Conservation (phyloP, 1,140 invertebrate genomes). For the Aradophagus sp. region DNA sequence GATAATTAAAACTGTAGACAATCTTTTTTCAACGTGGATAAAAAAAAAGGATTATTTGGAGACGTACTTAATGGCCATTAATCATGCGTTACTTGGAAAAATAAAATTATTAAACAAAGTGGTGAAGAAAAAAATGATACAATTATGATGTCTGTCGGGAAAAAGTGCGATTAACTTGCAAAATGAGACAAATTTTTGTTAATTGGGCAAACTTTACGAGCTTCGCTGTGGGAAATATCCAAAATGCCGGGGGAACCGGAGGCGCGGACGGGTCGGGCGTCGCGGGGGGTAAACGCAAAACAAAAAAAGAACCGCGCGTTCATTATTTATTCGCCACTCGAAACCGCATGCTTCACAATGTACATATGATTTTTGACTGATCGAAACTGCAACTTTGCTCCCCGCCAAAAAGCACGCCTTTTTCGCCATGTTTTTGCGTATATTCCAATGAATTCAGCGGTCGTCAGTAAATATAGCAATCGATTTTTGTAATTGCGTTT, state of each 20-base stretch:
- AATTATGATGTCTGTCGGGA: slow-evolving; percentile 18
- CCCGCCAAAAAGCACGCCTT: slow-evolving; percentile 50
- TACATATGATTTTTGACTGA: slow-evolving; percentile 60
- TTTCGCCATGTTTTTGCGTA: slow-evolving; percentile 53
- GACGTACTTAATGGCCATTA: too few species aligned
- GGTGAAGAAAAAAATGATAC: slow-evolving; percentile 35
- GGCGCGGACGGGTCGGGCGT: too few species aligned
- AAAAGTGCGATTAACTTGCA: slow-evolving; percentile 26
- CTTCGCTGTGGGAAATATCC: too few species aligned
- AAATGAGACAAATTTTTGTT: slow-evolving; percentile 41
- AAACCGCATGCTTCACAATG: slow-evolving; percentile 57
- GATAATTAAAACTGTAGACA: too few species aligned
- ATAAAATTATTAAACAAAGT: too few species aligned
- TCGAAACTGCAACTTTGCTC: slow-evolving; percentile 53
- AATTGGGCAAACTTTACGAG: slow-evolving; percentile 27
- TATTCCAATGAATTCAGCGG: slow-evolving; percentile 56
- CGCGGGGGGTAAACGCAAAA: slow-evolving; percentile 20
- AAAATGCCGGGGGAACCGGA: slow-evolving; percentile 2
- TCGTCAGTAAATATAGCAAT: slow-evolving; percentile 59
- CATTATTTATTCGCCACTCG: slow-evolving; percentile 55
- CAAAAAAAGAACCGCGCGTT: slow-evolving; percentile 40
- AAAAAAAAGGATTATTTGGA: too few species aligned
- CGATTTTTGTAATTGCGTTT: slow-evolving; percentile 60
- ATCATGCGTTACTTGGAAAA: too few species aligned
- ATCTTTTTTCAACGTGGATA: too few species aligned